These are phyloP conservation scores for Drosophila arizonae DNA, from an alignment of 1,140 invertebrate species.

Conservation along the genomic window DNA sequence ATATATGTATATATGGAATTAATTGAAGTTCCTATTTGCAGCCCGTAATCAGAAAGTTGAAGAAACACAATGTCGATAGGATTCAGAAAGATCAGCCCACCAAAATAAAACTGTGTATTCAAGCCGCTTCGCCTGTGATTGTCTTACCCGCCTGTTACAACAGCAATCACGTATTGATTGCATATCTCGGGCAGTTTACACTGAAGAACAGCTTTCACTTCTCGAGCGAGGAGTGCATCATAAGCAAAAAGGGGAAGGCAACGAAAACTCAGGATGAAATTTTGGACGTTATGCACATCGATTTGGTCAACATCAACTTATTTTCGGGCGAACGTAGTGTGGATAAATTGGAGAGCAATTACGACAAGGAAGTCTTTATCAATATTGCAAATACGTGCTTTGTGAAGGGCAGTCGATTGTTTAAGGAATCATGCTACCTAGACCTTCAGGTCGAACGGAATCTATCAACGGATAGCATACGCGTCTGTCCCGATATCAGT, in stretches of 20 bases:
- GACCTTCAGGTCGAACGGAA: slow-evolving; percentile 92
- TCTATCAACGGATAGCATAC: slow-evolving; percentile 85
- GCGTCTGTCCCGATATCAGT: slow-evolving; percentile 91
- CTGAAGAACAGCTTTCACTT: slow-evolving; percentile 90
- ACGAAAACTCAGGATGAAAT: slow-evolving; percentile 82
- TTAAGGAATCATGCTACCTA: slow-evolving; percentile 91
- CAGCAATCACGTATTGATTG: slow-evolving; percentile 90
- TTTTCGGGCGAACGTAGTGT: slow-evolving; percentile 86
- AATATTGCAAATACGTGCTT: slow-evolving; percentile 74
- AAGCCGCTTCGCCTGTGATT: slow-evolving; percentile 90
- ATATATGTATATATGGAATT: background rate
- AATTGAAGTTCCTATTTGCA: slow-evolving; percentile 36
- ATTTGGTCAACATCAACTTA: slow-evolving; percentile 92
- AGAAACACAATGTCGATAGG: slow-evolving; percentile 57
- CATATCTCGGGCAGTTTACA: slow-evolving; percentile 91
- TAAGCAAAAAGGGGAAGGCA: slow-evolving; percentile 83
- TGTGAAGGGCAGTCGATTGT: slow-evolving; percentile 85
- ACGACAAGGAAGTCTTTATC: slow-evolving; percentile 50
- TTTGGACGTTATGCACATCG: slow-evolving; percentile 90
- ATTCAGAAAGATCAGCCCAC: slow-evolving; percentile 50
- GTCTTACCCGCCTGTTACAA: slow-evolving; percentile 93
- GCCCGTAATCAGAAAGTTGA: slow-evolving; percentile 77
- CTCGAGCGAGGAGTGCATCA: slow-evolving; percentile 85
- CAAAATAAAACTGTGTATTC: slow-evolving; percentile 74
- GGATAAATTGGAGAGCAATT: slow-evolving; percentile 47